Evolutionary conservation across 2,113 vertebrate genomes (phyloP).

Genomic region (Gopherus evgoodei): DNA sequence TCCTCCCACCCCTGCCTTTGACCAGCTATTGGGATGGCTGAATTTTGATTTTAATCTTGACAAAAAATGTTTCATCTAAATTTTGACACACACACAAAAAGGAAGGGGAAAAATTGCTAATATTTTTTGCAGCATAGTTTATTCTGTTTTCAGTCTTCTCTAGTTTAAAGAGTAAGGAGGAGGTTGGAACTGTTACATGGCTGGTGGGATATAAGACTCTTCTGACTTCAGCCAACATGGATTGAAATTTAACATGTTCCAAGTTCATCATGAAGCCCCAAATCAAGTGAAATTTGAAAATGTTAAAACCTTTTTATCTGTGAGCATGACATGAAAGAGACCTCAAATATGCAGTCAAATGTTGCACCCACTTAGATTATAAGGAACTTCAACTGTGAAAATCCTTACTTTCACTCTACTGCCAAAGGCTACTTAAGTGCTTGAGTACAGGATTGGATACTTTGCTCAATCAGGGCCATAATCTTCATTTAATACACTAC

Average conservation of each 20-base stretch:
- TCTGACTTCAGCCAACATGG: background rate
- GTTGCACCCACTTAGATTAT: no score
- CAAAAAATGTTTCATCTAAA: background rate
- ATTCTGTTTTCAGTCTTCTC: background rate
- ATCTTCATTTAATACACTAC: no score
- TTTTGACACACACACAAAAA: background rate
- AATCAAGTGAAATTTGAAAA: background rate
- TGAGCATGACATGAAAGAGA: no score
- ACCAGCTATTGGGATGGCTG: no score
- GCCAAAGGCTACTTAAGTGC: accelerated
- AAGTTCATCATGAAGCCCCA: background rate
- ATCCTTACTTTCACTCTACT: background rate
- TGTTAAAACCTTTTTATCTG: background rate
- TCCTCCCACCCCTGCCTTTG: no score
- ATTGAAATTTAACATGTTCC: accelerated
- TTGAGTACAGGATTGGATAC: accelerated
- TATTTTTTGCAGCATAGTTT: background rate
- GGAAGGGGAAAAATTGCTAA: background rate
- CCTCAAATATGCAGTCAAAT: no score
- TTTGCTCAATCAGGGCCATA: accelerated
- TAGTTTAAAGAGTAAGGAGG: background rate
- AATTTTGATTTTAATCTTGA: background rate
- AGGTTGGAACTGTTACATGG: no score
- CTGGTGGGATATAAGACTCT: accelerated
- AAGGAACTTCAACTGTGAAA: background rate